Conservation (phyloP, 2,113 vertebrate species). For the Equus przewalskii region DNA sequence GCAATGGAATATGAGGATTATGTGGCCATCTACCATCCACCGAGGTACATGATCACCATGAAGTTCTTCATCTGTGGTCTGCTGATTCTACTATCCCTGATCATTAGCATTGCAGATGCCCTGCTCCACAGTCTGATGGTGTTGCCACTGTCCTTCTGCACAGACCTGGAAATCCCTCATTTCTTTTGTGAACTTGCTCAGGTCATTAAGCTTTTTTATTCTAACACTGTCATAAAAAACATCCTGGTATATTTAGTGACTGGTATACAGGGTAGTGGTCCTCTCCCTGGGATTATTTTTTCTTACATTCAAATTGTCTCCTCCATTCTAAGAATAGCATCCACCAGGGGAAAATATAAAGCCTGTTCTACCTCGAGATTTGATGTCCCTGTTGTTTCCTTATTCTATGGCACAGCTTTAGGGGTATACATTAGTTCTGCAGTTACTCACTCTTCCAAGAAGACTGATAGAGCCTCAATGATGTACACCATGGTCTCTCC, state of each 20-base stretch:
- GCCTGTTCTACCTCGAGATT: constrained; percentile 60
- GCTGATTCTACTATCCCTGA: not conserved
- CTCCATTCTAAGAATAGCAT: constrained; percentile 34
- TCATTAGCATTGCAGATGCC: not conserved
- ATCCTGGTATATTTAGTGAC: constrained; percentile 16
- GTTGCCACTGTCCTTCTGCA: not conserved
- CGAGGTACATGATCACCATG: not conserved
- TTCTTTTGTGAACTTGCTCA: constrained; percentile 60
- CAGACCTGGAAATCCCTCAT: not conserved
- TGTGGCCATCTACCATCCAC: constrained; percentile 28
- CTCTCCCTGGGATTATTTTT: constrained; percentile 53
- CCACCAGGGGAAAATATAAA: not conserved
- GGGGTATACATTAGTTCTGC: constrained; percentile 50
- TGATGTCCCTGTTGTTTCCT: constrained; percentile 30
- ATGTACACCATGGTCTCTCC: constrained; percentile 47
- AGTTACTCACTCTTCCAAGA: not conserved
- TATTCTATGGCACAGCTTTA: constrained; percentile 62
- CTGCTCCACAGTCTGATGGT: constrained; percentile 36
- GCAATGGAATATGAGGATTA: not conserved
- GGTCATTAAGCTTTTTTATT: constrained; percentile 50
- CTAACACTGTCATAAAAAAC: constrained; percentile 32
- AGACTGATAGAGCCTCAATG: not conserved
- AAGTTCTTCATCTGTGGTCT: not conserved
- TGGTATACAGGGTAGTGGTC: not conserved
- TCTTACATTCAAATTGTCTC: constrained; percentile 69